These are phyloP conservation scores for Chloroceryle inda DNA, from an alignment of 2,797 vertebrate genomes.

Conservation along the genomic window DNA sequence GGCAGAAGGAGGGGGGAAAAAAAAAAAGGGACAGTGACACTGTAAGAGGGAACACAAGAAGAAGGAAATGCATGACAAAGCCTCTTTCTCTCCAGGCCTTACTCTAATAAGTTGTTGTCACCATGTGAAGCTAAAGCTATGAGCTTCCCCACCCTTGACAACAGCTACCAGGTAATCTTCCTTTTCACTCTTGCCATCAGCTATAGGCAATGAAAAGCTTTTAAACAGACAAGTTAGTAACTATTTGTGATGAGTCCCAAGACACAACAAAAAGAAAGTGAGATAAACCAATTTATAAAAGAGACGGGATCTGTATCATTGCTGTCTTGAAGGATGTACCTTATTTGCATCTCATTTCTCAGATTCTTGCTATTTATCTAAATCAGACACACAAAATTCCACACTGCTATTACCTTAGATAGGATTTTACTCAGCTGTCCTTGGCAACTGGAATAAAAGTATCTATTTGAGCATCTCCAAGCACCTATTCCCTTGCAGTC, in stretches of 20 bases:
- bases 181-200: not conserved
- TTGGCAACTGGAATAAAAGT: not conserved
- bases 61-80: not conserved
- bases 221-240: not conserved
- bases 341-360: constrained; percentile 21
- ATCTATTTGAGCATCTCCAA: not conserved
- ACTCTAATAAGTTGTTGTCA: not conserved
- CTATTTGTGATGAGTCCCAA: not conserved
- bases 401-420: not conserved
- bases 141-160: not conserved
- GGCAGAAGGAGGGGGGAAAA: too few species aligned
- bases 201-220: not conserved
- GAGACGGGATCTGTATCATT: not conserved
- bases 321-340: constrained; percentile 14
- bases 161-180: not conserved
- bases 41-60: not conserved
- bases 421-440: not conserved
- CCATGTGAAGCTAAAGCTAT: not conserved
- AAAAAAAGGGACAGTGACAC: not conserved
- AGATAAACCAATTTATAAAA: constrained; percentile 28
- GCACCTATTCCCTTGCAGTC: not conserved
- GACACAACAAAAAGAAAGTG: constrained; percentile 16
- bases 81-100: not conserved
- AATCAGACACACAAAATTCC: not conserved
- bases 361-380: not conserved